Evolutionary conservation across 2,888 invertebrate genomes (phyloP), one percentile per base, ranked within the genome.

Genomic region (Drosophila ustulata): DNA sequence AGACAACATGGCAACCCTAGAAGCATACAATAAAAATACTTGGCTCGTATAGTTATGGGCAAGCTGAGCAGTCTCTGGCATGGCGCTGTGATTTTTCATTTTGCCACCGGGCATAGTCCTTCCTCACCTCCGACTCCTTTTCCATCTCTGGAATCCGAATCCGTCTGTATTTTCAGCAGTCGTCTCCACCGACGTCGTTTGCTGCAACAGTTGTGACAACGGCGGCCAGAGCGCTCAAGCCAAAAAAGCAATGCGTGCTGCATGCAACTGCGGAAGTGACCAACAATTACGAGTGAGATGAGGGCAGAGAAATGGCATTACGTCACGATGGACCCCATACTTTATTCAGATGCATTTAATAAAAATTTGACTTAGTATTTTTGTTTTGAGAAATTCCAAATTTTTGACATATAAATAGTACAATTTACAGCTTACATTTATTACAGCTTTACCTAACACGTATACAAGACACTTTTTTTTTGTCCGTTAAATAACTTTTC

Each of bases 21-120:
- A 30, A 55, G 56, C 59, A 65, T 69, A 86, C 83, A 82, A 82
- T 82, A 82, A 86, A 83, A 82, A 86, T 80, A 75, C 68, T 73
- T 63, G 64, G 53, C 62, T 69, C 52, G 68, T 58, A 64, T 71
- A 78, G 75, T 78, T 69, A 61, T 68, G 73, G 69, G 66, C 73
- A 82, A 70, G 72, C 76, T 50, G 70, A 72, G 70, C 70, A 67
- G 74, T 71, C 65, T 64, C 69, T 63, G 85, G 86, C 80, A 87
- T 78, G 82, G 88, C 75, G 79, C 78, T 81, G 83, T 80, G 84
- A 87, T 87, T 83, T 87, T 87, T 83, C 83, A 87, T 87, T 87
- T 87, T 64, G 68, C 62, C 75, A 71, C 59, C 76, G 47, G 57
- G 51, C 70, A 53, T 49, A 46, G 41, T 49, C 55, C 55, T 18